Evolutionary conservation across 2,113 vertebrate species (phyloP).

Genomic region (Anolis carolinensis): DNA sequence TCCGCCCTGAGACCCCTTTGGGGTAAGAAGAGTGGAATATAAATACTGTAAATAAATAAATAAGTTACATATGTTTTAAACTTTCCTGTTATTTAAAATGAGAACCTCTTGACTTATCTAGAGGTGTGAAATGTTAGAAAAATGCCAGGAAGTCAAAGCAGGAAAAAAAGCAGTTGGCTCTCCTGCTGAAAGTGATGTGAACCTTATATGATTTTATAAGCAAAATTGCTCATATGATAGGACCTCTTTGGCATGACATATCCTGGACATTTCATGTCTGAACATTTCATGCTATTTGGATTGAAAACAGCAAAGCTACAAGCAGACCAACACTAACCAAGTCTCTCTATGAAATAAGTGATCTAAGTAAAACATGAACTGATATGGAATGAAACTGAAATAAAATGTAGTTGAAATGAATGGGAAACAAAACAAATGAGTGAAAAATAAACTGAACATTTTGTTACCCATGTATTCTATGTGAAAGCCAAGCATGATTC

Average conservation of each 20-base stretch:
- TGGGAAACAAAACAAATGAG: neutral
- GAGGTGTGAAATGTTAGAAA: too few relatives aligned
- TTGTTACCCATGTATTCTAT: neutral
- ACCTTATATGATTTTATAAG: neutral
- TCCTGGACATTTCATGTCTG: neutral
- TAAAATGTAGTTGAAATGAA: neutral
- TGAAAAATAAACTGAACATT: neutral
- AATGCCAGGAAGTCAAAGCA: neutral
- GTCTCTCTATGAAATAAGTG: neutral
- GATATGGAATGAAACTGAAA: neutral
- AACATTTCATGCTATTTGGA: neutral
- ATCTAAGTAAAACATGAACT: neutral
- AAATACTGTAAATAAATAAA: too few relatives aligned
- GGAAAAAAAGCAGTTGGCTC: neutral
- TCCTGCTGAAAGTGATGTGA: neutral
- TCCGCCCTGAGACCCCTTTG: too few relatives aligned
- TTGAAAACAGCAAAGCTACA: neutral
- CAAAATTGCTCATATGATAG: neutral
- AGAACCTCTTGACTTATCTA: too few relatives aligned
- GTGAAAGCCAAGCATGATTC: neutral
- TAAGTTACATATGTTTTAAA: too few relatives aligned
- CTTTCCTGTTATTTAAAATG: too few relatives aligned
- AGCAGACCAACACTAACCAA: neutral
- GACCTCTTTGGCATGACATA: neutral
- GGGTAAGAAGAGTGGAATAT: too few relatives aligned